Evolutionary conservation across 2,888 invertebrate species (phyloP).

Genomic region (Diploptera punctata): DNA sequence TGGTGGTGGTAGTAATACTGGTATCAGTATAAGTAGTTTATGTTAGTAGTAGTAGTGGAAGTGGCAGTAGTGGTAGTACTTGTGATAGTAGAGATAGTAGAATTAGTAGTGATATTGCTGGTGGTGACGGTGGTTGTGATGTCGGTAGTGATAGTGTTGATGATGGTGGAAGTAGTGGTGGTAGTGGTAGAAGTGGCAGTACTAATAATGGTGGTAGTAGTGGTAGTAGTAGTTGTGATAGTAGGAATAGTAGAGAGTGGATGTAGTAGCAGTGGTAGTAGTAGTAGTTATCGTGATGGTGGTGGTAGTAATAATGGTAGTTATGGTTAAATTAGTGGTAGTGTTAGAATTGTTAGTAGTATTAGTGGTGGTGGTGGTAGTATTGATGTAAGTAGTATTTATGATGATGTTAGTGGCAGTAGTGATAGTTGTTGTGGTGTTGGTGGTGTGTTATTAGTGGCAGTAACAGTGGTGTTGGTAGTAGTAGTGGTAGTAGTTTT

Average conservation of each 20-base stretch:
- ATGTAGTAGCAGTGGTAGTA: no score
- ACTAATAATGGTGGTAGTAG: background rate
- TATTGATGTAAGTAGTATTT: background rate
- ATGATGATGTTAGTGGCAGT: background rate
- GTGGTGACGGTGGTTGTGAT: background rate
- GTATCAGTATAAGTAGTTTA: no score
- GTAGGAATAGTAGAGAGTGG: background rate
- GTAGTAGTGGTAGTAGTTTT: conserved; percentile 3
- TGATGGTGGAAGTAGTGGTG: background rate
- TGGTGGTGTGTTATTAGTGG: conserved; percentile 1
- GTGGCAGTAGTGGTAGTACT: conserved; percentile 1
- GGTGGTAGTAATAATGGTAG: background rate
- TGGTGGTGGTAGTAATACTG: no score
- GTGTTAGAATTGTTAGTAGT: background rate
- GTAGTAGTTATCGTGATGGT: background rate
- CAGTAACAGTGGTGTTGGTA: background rate
- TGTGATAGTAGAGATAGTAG: background rate
- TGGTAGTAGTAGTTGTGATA: background rate
- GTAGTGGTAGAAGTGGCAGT: background rate
- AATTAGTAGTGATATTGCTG: background rate
- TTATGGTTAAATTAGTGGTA: background rate
- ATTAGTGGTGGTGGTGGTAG: conserved; percentile 2
- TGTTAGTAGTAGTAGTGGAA: background rate
- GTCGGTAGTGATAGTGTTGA: background rate
- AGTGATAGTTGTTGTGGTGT: background rate